Conservation (phyloP, 2,113 vertebrate species). For the Zosterops lateralis region DNA sequence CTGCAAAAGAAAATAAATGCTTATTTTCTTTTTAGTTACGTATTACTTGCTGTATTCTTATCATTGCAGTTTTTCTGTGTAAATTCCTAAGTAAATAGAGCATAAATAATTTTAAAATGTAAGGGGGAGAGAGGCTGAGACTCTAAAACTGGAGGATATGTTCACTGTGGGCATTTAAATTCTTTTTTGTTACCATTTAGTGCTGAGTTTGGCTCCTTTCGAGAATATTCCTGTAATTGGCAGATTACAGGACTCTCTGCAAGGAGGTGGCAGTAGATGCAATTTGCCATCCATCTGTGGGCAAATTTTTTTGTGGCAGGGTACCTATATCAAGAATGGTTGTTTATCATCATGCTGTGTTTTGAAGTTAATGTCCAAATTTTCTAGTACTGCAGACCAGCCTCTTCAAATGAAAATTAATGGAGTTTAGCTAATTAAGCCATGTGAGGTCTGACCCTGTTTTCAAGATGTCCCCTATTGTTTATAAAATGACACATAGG, state of each 20-base stretch:
- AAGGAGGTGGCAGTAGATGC: background rate
- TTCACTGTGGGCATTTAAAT: background rate
- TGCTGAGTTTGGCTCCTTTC: background rate
- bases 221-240: background rate
- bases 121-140: background rate
- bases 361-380: background rate
- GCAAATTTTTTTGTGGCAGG: background rate
- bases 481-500: background rate
- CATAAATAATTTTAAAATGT: background rate
- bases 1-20: background rate
- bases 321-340: background rate
- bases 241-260: background rate
- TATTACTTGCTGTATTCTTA: background rate
- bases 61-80: background rate
- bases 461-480: background rate
- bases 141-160: background rate
- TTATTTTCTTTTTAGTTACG: background rate
- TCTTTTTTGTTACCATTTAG: background rate
- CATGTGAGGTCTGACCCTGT: background rate
- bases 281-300: background rate
- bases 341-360: background rate
- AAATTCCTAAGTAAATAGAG: background rate
- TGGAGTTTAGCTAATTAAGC: background rate
- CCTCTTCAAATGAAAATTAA: constrained; percentile 26
- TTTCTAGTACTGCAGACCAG: background rate